Evolutionary conservation across 2,797 vertebrate genomes (phyloP).

Genomic region (Myotis myotis): DNA sequence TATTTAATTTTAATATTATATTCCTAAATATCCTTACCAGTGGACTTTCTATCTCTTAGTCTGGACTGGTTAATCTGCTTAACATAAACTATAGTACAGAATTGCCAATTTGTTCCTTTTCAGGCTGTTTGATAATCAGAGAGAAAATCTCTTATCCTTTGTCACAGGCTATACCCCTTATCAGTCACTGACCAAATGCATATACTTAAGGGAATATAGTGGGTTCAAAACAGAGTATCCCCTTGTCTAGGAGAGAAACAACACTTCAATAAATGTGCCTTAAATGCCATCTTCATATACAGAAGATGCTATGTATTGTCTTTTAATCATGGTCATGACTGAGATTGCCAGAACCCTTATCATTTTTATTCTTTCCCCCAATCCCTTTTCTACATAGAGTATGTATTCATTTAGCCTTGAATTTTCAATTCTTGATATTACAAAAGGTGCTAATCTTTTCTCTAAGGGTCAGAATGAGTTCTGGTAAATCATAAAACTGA

Average conservation of each 20-base stretch:
- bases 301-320: background rate
- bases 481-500: conserved; percentile 70
- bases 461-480: conserved; percentile 49
- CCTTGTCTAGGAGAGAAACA: conserved; percentile 18
- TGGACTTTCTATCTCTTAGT: background rate
- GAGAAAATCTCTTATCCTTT: background rate
- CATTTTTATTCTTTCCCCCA: background rate
- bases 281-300: background rate
- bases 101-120: conserved; percentile 24
- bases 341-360: background rate
- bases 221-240: background rate
- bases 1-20: conserved; percentile 8
- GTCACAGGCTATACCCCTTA: background rate
- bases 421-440: conserved; percentile 36
- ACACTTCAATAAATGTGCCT: conserved; percentile 9
- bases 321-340: background rate
- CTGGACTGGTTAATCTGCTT: background rate
- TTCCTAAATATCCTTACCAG: conserved; percentile 8
- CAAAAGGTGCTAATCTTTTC: conserved; percentile 57
- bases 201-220: background rate
- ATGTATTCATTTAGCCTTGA: conserved; percentile 37
- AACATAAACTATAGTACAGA: background rate
- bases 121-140: background rate
- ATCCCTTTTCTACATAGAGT: background rate
- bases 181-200: conserved; percentile 18